Percentiles rank a stretch among this genome's conserved stretches.
Evolutionary conservation across 1,140 invertebrate species (phyloP).

Genomic region (Bemisia tabaci): DNA sequence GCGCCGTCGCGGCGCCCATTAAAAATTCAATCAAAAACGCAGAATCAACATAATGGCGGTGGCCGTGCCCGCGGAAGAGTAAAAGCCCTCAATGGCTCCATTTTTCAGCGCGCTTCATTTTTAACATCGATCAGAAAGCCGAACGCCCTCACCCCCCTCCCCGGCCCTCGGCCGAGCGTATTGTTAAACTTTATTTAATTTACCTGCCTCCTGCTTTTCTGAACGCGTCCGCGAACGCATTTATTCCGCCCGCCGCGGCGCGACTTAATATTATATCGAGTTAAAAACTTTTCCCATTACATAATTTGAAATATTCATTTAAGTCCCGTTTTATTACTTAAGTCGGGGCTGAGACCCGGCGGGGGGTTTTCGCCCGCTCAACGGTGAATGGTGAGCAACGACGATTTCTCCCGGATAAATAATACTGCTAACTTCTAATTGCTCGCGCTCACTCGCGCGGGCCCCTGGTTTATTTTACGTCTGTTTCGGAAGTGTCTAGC

Average conservation of each 20-base stretch:
- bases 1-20: too few species aligned
- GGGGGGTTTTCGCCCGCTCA: not conserved
- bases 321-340: not conserved
- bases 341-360: not conserved
- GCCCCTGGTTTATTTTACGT: not conserved
- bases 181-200: slow-evolving; percentile 1
- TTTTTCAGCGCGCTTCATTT: not conserved
- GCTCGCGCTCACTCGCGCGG: not conserved
- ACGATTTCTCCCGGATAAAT: not conserved
- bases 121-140: not conserved
- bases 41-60: not conserved
- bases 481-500: not conserved
- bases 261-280: not conserved
- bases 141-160: not conserved
- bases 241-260: not conserved
- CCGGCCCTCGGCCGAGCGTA: not conserved
- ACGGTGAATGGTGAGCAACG: not conserved
- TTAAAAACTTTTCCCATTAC: not conserved
- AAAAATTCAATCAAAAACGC: not conserved
- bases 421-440: not conserved
- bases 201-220: not conserved
- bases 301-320: not conserved
- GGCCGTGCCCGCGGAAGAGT: not conserved
- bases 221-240: not conserved
- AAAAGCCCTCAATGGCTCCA: not conserved